Evolutionary conservation across 2,113 vertebrate species (phyloP).

Genomic region (Platichthys flesus): DNA sequence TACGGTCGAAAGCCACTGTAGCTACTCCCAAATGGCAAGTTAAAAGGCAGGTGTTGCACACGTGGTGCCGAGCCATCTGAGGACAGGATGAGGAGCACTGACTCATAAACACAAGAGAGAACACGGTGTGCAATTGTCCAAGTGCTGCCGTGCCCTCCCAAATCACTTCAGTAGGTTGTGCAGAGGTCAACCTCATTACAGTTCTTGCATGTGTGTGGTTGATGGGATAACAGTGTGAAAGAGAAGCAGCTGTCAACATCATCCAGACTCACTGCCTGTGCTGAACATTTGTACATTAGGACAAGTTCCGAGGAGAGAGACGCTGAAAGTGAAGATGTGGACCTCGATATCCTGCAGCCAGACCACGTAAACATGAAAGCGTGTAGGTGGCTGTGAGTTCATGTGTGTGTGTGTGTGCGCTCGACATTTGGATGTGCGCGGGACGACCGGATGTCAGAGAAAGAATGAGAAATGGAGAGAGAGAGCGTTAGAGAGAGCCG

Average conservation of each 20-base stretch:
- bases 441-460: constrained; percentile 36
- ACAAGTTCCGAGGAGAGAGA: background rate
- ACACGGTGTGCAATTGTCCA: constrained; percentile 34
- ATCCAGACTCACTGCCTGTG: background rate
- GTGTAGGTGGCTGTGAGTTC: constrained; percentile 46
- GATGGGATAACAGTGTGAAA: background rate
- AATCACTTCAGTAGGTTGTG: constrained; percentile 19
- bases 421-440: constrained; percentile 38
- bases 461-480: constrained; percentile 24
- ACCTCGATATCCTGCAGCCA: constrained; percentile 17
- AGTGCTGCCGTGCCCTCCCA: constrained; percentile 22
- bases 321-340: constrained; percentile 13
- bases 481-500: constrained; percentile 1
- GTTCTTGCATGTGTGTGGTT: background rate
- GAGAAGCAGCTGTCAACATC: background rate
- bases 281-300: background rate
- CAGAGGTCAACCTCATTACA: constrained; percentile 28
- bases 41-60: constrained; percentile 54
- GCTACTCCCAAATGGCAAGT: background rate
- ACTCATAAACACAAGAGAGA: constrained; percentile 44
- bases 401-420: constrained; percentile 1
- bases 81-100: constrained; percentile 50
- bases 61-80: constrained; percentile 40
- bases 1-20: constrained; percentile 22
- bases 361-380: constrained; percentile 45